Evolutionary conservation across 2,113 vertebrate genomes (phyloP).

Genomic region (Odocoileus hemionus): DNA sequence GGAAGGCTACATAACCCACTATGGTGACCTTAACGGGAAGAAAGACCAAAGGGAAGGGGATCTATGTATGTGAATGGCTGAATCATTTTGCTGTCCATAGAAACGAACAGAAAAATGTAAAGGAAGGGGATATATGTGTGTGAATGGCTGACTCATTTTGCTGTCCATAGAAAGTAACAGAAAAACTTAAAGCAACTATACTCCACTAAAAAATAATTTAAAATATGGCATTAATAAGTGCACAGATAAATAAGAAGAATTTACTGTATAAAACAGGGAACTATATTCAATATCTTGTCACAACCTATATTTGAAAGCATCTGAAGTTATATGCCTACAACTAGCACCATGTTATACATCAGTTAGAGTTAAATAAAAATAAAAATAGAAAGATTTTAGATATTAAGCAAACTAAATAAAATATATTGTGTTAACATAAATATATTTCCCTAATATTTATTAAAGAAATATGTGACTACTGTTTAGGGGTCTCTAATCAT

Average conservation of each 20-base stretch:
- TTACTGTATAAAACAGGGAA: not conserved
- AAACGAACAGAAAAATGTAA: not conserved
- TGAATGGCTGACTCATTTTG: not conserved
- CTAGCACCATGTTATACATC: not conserved
- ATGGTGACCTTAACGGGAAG: not conserved
- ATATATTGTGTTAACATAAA: not conserved
- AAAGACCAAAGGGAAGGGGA: not conserved
- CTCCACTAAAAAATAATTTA: not conserved
- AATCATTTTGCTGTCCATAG: not conserved
- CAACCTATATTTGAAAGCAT: not conserved
- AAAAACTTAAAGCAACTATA: not conserved
- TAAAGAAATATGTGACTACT: not conserved
- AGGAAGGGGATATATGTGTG: not conserved
- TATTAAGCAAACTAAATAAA: not conserved
- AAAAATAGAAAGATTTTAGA: not conserved
- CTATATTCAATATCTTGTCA: not conserved
- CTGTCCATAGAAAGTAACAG: not conserved
- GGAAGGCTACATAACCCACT: not conserved
- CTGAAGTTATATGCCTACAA: not conserved
- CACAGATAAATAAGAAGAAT: not conserved
- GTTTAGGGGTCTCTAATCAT: not conserved
- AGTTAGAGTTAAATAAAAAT: not conserved
- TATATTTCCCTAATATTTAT: not conserved
- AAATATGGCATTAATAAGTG: not conserved
- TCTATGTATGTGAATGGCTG: not conserved